These are phyloP conservation scores for human DNA, from an alignment of 2,113 vertebrate species.

Conservation along the genomic window GRCh38 chrX:125192001-125192500, in stretches of 20 bases:
- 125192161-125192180: slow-evolving; percentile 6
- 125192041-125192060: not conserved
- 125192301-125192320: not conserved
- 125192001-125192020: not conserved
- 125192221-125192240: not conserved
- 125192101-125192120: not conserved
- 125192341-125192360: not conserved
- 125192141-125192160: not conserved
- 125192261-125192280: not conserved
- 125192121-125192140: not conserved
- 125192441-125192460: slow-evolving; percentile 48
- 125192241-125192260: not conserved
- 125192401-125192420: not conserved
- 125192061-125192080: not conserved
- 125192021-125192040: not conserved
- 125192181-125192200: slow-evolving; percentile 1
- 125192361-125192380: not conserved
- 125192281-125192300: not conserved
- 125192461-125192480: not conserved
- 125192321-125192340: not conserved
- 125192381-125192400: not conserved
- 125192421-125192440: not conserved
- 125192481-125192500: not conserved
- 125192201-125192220: not conserved
- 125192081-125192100: not conserved